phyloP scores from a whole-genome alignment of 92 coral and sea anemone species.

The Parazoanthus swiftii region DNA sequence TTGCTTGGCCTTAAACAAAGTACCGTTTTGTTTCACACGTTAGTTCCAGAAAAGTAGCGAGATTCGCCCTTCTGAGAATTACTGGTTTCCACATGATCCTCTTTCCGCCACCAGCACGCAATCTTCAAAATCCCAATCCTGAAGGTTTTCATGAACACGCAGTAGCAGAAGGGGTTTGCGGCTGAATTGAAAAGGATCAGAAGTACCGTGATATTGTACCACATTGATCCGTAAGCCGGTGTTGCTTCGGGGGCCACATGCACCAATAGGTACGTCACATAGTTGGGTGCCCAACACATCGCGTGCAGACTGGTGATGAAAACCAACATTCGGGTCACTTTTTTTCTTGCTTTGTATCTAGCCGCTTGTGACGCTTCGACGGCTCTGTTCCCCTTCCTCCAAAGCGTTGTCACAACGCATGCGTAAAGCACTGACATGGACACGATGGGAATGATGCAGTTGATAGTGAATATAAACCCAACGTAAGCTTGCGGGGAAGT shows the following conservation, averaged over 20 bases:
- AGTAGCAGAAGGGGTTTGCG: slow-evolving; percentile 72
- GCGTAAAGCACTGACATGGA: slow-evolving; percentile 63
- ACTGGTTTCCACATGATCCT: not conserved
- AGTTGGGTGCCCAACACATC: slow-evolving; percentile 77
- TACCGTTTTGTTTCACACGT: not conserved
- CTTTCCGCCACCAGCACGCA: slow-evolving; percentile 10
- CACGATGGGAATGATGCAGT: slow-evolving; percentile 58
- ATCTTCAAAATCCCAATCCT: slow-evolving; percentile 44
- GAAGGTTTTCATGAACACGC: slow-evolving; percentile 73
- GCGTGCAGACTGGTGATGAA: slow-evolving; percentile 63
- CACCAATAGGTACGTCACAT: slow-evolving; percentile 68
- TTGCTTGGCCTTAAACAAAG: too few species aligned
- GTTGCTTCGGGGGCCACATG: slow-evolving; percentile 57
- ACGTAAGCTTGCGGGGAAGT: not conserved
- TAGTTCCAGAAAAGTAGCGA: not conserved
- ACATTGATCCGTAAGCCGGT: slow-evolving; percentile 66
- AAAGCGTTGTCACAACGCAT: slow-evolving; percentile 57
- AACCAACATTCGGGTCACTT: slow-evolving; percentile 71
- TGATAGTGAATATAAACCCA: slow-evolving; percentile 27
- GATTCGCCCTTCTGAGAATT: not conserved
- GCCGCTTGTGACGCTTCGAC: slow-evolving; percentile 65
- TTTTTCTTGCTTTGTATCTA: slow-evolving; percentile 67
- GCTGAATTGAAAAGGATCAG: slow-evolving; percentile 78
- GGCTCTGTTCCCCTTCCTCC: slow-evolving; percentile 55
- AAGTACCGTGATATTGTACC: slow-evolving; percentile 74